Percentiles rank a stretch among this genome's conserved stretches.
These are phyloP conservation scores for Thamnophis sirtalis DNA, from an alignment of 2,113 vertebrate genomes.

Conservation along the genomic window DNA sequence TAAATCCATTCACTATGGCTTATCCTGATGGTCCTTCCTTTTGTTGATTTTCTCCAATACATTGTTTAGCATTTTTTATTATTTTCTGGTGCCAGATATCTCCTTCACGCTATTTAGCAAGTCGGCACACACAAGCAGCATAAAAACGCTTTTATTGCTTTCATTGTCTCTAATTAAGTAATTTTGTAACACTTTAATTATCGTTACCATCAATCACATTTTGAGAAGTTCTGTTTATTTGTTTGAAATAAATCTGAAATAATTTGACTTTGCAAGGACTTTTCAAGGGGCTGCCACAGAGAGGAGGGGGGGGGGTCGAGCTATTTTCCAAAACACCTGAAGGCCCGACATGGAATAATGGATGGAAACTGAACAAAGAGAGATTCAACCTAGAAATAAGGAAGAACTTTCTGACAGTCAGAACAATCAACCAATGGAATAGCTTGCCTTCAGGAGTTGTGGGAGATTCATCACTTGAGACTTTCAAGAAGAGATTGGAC, in stretches of 20 bases:
- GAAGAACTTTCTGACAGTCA: too few relatives aligned
- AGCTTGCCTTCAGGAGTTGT: too few relatives aligned
- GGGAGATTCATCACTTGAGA: too few relatives aligned
- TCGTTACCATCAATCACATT: not conserved
- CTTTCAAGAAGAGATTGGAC: too few relatives aligned
- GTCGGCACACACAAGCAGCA: not conserved
- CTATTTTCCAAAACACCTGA: too few relatives aligned
- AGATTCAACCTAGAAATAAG: too few relatives aligned
- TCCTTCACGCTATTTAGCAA: not conserved
- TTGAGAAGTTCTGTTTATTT: not conserved
- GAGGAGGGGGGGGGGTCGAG: too few relatives aligned
- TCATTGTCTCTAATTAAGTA: not conserved
- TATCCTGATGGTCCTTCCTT: not conserved
- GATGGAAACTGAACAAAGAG: too few relatives aligned
- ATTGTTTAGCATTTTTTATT: not conserved
- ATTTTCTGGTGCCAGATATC: not conserved
- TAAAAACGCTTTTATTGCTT: not conserved
- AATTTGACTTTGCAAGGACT: not conserved
- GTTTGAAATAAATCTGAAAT: not conserved
- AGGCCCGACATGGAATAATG: too few relatives aligned
- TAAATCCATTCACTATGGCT: not conserved
- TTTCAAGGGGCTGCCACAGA: not conserved
- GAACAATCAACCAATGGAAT: too few relatives aligned
- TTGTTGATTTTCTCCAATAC: not conserved
- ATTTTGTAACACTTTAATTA: not conserved